phyloP scores from a whole-genome alignment of 2,888 invertebrate species.

The Zeuzera pyrina region DNA sequence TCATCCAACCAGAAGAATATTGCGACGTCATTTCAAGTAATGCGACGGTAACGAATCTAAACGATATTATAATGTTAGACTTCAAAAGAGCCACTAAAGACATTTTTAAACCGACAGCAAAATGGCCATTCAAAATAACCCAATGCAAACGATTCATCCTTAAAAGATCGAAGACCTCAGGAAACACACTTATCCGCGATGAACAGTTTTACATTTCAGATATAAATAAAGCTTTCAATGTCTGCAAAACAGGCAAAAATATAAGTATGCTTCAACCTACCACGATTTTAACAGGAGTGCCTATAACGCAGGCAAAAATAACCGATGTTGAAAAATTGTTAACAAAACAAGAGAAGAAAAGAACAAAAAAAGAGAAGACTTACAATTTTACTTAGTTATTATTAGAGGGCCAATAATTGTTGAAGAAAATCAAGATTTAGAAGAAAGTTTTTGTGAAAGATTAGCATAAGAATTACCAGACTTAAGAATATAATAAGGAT shows the following conservation, averaged over 20 bases:
- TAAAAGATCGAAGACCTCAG: background rate
- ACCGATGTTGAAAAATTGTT: background rate
- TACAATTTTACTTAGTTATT: constrained; percentile 15
- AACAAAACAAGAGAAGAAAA: no score
- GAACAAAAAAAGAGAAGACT: constrained; percentile 14
- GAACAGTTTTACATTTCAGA: constrained; percentile 14
- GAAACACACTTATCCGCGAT: constrained; percentile 9
- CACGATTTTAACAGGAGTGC: no score
- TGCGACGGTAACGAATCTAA: background rate
- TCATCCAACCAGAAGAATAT: background rate
- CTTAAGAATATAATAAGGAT: no score
- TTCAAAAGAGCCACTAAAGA: background rate
- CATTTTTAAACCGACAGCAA: background rate
- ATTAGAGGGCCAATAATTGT: constrained; percentile 9
- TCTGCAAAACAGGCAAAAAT: constrained; percentile 16
- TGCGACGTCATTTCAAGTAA: background rate
- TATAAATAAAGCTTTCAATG: constrained; percentile 10
- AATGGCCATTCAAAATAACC: background rate
- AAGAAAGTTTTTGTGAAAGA: constrained; percentile 11
- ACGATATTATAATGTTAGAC: background rate
- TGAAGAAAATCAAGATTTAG: constrained; percentile 12
- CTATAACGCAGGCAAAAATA: background rate
- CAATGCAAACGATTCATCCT: background rate
- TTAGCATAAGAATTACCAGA: no score
- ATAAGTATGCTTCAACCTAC: constrained; percentile 15